These are phyloP conservation scores for Muntiacus reevesi DNA, from an alignment of 2,113 vertebrate genomes.

Conservation along the genomic window DNA sequence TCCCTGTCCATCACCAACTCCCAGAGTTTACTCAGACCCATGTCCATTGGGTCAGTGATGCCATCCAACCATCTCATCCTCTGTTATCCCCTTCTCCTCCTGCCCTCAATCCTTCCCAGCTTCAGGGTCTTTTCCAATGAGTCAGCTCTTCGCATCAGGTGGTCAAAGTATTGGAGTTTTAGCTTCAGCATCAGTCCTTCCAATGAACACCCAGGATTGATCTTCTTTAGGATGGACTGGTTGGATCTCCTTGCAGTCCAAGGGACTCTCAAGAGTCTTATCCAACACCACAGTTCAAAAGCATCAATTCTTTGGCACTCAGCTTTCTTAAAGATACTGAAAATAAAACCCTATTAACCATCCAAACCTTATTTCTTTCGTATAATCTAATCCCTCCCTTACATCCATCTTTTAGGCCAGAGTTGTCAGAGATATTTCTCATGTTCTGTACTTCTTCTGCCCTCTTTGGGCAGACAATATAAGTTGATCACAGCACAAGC, in stretches of 20 bases:
- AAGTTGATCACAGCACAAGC: neutral
- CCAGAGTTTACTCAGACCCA: neutral
- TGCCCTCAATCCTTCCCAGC: neutral
- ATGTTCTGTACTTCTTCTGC: neutral
- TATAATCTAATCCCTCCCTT: neutral
- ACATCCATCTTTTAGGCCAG: neutral
- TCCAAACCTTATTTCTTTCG: neutral
- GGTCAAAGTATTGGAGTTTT: neutral
- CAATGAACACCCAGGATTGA: neutral
- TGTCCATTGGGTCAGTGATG: neutral
- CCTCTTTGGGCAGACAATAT: neutral
- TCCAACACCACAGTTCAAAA: neutral
- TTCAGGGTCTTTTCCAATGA: neutral
- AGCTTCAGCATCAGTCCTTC: neutral
- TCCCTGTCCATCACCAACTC: neutral
- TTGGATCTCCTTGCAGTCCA: neutral
- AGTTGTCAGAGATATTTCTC: neutral
- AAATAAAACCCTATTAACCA: neutral
- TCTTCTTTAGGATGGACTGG: neutral
- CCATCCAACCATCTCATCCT: neutral
- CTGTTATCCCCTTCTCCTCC: neutral
- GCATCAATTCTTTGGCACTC: rapidly evolving
- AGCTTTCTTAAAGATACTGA: neutral
- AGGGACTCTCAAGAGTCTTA: neutral
- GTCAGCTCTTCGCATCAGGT: neutral